These are phyloP conservation scores for Mus pahari DNA, from an alignment of 2,113 vertebrate genomes.

Conservation along the genomic window DNA sequence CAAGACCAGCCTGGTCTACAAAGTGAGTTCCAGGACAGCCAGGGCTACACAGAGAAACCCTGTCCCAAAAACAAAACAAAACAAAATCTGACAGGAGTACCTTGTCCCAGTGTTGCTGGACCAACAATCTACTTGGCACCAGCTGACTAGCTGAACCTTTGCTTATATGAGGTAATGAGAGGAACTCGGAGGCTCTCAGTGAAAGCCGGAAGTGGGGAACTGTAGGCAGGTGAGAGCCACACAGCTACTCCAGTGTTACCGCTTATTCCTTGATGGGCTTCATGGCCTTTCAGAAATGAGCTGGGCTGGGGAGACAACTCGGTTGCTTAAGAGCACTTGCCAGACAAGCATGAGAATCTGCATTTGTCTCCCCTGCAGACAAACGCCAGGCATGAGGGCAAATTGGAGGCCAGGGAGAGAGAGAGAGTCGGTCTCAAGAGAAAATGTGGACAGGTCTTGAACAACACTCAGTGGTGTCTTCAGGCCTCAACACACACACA, in stretches of 20 bases:
- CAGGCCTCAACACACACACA: not conserved
- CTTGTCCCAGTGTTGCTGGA: not conserved
- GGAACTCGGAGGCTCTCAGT: no score
- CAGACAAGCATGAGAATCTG: not conserved
- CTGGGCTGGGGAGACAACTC: not conserved
- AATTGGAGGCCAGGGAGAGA: not conserved
- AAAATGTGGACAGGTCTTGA: not conserved
- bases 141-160: not conserved
- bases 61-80: no score
- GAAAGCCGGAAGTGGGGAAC: not conserved
- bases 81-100: not conserved
- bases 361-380: not conserved
- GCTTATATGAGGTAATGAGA: no score
- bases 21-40: no score
- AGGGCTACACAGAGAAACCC: no score
- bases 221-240: accelerated
- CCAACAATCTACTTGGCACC: not conserved
- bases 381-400: not conserved
- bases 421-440: not conserved
- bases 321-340: not conserved
- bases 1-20: no score
- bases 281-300: not conserved
- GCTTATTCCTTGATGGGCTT: not conserved
- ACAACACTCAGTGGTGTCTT: not conserved
- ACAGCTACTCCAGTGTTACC: not conserved